Base-by-base conservation (phyloP, 2,113 vertebrate species). In the Zosterops japonicus region DNA sequence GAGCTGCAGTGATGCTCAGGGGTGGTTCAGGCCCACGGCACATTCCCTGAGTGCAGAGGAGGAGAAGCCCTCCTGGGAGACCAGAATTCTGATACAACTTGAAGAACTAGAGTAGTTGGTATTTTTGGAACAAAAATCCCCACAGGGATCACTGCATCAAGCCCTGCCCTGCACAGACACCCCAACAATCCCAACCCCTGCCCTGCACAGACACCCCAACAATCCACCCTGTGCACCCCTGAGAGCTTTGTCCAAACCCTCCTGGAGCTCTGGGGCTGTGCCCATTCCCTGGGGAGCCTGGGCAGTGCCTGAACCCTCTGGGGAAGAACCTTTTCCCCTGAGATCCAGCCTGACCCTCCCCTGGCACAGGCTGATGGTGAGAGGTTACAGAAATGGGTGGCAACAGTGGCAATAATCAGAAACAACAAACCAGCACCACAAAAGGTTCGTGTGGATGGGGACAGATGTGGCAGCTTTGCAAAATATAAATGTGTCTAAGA, bases 191-290 rank as follows among this genome's bases (percentile, higher is more conserved):
- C 39, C 36, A 36, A 10, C 36, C 36, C 36, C 36, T 36, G 36
- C 36, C 36, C 36, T 36, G 36, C 36, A 36, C 36, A 36, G 36
- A 36, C 36, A 36, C 36, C 36, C 36, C 36, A 36, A 36, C 36
- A 36, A 36, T 36, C 36, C 46, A 75, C 20, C 39, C 53, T 53
- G 78, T 0, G 21, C 70, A 75, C 9, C 50, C 39, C 69, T 39
- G 31, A 0, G 0, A 74, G 33, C 0, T 0, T 0, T 65, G 27
- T 17, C 87, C 60, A 53, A 59, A 29, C 3, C 0, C 28, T 39
- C 46, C 69, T 29, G 39, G 28, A 89, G 53, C 87, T 67, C 60
- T 0, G 1, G 87, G 44, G 52, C 68, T 0, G 5, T 24, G 46
- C 1, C 44, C 77, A 67, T 31, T 50, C 60, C 44, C 52, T 59